Conservation (phyloP, 1,140 invertebrate genomes). For the Drosophila dunni region DNA sequence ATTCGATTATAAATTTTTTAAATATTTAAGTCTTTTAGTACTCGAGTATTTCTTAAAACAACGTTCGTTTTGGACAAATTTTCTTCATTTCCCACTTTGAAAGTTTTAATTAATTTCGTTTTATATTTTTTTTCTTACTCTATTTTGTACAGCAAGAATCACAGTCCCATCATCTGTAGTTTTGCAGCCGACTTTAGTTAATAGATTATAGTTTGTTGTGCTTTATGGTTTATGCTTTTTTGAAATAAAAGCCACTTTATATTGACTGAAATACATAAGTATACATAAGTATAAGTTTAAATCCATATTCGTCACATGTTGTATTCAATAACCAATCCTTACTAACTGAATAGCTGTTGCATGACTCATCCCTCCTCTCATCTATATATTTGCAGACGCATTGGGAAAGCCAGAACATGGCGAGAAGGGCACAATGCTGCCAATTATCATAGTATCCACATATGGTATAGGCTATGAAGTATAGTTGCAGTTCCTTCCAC, state of each 20-base stretch:
- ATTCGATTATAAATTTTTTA: constrained; percentile 21
- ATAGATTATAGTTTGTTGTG: neutral
- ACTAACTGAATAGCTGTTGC: constrained; percentile 36
- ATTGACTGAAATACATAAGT: neutral
- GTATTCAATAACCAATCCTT: constrained; percentile 4
- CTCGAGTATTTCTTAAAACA: constrained; percentile 1
- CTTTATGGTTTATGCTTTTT: constrained; percentile 18
- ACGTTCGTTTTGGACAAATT: neutral
- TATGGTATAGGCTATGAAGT: constrained; percentile 55
- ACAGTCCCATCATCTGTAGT: constrained; percentile 62
- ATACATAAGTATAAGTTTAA: constrained; percentile 9
- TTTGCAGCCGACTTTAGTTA: constrained; percentile 39
- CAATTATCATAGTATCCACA: constrained; percentile 75
- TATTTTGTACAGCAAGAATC: constrained; percentile 65
- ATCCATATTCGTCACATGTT: constrained; percentile 6
- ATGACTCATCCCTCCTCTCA: constrained; percentile 72
- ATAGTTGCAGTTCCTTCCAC: constrained; percentile 65
- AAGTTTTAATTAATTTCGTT: constrained; percentile 32
- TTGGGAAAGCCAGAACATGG: constrained; percentile 72
- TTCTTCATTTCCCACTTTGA: neutral
- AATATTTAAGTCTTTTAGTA: constrained; percentile 1
- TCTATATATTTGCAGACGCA: constrained; percentile 82
- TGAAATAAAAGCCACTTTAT: constrained; percentile 31
- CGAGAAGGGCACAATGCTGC: constrained; percentile 80
- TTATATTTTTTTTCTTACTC: constrained; percentile 51